Base-by-base conservation (phyloP, 2,797 vertebrate species). In the Cottoperca gobio region DNA sequence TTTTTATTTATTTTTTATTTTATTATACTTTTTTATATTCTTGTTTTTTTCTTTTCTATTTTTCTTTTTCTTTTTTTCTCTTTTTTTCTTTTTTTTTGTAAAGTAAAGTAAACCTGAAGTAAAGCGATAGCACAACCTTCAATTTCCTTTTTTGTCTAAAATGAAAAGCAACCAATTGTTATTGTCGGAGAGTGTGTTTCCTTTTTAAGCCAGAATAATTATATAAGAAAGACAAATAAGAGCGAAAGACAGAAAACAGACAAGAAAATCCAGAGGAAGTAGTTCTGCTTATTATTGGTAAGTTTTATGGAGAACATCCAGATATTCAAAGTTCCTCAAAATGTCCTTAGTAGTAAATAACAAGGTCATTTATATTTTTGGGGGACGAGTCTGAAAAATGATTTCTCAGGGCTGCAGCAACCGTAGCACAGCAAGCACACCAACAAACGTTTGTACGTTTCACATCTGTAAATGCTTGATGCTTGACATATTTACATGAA, bases 381-480 rank as follows among this genome's bases (percentile, higher is more conserved):
- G 4, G 28, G 26, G n/a, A n/a, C n/a, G n/a, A n/a, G n/a, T n/a
- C 17, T 13, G 16, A 9, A 4, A 37, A 45, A 46, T 14, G 28
- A 28, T 17, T 46, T 43, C 9, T 50, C 3, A 52, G n/a, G 24
- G 19, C 28, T 39, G 16, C 12, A 53, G 19, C 6, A 14, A 13
- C n/a, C 50, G 40, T 9, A 43, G 61, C 55, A 54, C 16, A 21
- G 5, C 0, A 0, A 50, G 13, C 43, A 52, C 16, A 28, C 1
- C 2, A 7, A 61, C 17, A 40, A 74, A 65, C n/a, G 21, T 46
- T 7, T 35, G 23, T 48, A n/a, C 21, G 13, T 19, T 24, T 64
- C 57, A 60, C 64, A 77, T 81, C 65, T 69, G 58, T 68, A 67
- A 73, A 58, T 11, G 46, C 49, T 55, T 17, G 58, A 71, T 65